Conservation (phyloP, 2,797 vertebrate genomes). For the Benthosema pterotum region DNA sequence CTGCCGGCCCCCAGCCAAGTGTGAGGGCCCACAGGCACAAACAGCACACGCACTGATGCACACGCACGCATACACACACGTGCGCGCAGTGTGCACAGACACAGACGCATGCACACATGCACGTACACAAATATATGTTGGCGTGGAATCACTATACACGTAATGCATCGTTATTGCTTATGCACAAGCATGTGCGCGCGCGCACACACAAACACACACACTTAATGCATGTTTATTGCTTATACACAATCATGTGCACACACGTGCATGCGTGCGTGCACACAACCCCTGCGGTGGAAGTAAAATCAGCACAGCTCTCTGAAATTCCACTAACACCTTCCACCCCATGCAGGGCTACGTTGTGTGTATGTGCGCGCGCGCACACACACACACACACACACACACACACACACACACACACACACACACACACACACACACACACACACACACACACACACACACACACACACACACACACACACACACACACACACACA, state of each 20-base stretch:
- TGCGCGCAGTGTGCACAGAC: too few species aligned
- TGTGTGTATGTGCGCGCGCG: slow-evolving; percentile 44
- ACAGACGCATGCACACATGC: neutral
- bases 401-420: slow-evolving; percentile 59
- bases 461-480: slow-evolving; percentile 66
- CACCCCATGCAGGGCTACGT: slow-evolving; percentile 59
- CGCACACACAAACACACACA: slow-evolving; percentile 26
- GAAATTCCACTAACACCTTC: slow-evolving; percentile 77
- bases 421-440: slow-evolving; percentile 60
- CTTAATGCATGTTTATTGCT: too few species aligned
- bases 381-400: slow-evolving; percentile 12
- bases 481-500: slow-evolving; percentile 55
- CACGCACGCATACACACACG: neutral
- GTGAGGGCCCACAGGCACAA: slow-evolving; percentile 24
- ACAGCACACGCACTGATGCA: neutral
- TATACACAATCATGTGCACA: slow-evolving; percentile 37
- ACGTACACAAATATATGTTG: neutral
- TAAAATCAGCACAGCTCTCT: slow-evolving; percentile 73
- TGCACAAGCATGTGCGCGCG: slow-evolving; percentile 25
- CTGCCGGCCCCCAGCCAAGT: slow-evolving; percentile 55
- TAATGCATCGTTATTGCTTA: too few species aligned
- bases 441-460: slow-evolving; percentile 66
- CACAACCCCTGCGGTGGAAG: slow-evolving; percentile 60
- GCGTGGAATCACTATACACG: slow-evolving; percentile 12
- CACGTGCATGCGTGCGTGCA: slow-evolving; percentile 8